Percentiles rank a stretch among this genome's conserved stretches.
These are phyloP conservation scores for Ciconia maguari DNA, from an alignment of 2,113 vertebrate species.

Conservation along the genomic window DNA sequence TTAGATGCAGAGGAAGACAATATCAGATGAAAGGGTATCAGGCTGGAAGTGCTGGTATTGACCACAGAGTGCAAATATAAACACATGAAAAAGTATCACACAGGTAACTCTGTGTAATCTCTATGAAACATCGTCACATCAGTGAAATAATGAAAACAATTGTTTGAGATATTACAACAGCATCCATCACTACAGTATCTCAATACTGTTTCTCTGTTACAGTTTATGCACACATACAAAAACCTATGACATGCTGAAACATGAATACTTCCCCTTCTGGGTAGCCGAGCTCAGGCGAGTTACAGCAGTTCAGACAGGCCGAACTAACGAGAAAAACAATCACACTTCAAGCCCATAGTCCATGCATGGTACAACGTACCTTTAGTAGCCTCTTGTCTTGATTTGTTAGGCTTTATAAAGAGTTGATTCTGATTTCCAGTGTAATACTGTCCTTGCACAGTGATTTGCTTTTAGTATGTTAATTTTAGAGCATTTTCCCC, in stretches of 20 bases:
- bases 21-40: background rate
- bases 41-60: background rate
- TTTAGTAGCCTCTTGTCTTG: accelerated
- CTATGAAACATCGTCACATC: background rate
- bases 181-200: background rate
- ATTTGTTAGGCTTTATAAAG: background rate
- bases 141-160: background rate
- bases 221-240: background rate
- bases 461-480: background rate
- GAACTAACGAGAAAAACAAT: background rate
- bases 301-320: background rate
- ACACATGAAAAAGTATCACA: background rate
- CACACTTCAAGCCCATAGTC: background rate
- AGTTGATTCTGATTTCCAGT: background rate
- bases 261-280: background rate
- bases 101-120: background rate
- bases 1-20: background rate
- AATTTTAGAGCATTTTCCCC: background rate
- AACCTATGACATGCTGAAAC: background rate
- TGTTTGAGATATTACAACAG: background rate
- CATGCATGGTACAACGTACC: accelerated
- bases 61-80: background rate
- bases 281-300: background rate
- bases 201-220: background rate
- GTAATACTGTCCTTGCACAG: background rate